Base-by-base conservation (phyloP, 2,888 invertebrate species). In the Cheilosia vernalis region DNA sequence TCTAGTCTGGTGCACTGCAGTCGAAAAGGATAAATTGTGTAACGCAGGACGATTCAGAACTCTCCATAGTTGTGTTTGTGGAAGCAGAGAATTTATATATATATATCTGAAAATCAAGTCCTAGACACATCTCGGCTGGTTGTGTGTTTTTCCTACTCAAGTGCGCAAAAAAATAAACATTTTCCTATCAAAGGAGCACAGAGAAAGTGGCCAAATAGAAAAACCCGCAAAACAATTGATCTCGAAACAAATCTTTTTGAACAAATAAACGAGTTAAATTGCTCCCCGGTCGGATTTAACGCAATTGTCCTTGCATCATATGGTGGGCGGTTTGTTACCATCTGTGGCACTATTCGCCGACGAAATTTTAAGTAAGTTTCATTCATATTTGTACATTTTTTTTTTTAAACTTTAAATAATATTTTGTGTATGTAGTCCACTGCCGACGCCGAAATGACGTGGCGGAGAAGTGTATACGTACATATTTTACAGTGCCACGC, bases 311-410 rank as follows among this genome's bases (percentile, higher is more conserved):
- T 87, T 79, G 72, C 81, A 88, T 90, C 90, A 90, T 90, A 90
- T 90, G 90, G 90, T 90, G 90, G 89, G 90, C 90, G 89, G 88
- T 89, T 89, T 90, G 88, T 88, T 87, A 88, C 88, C 88, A 88
- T 90, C 89, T 89, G 89, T 88, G 90, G 90, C 90, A 89, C 88
- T 89, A 87, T 88, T 89, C 89, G 90, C 90, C 89, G 88, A 88
- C 89, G 89, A 89, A 87, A 90, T 88, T 89, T 51, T 86, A 82
- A 87, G 88, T 88, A 87, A 88, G 88, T 88, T 63, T 15, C 24
- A 17, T 55, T 47, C 19, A 19, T 55, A 49, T 40, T 0, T 63
- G 2, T 40, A 0, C 15, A 60, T 58, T 42, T 53, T 24, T 19
- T 60, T 76, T 42, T 19, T 27, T 21, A 24, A 51, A 77, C 55